Base-by-base conservation (phyloP, 2,888 invertebrate genomes). In the Dryocosmus kuriphilus region DNA sequence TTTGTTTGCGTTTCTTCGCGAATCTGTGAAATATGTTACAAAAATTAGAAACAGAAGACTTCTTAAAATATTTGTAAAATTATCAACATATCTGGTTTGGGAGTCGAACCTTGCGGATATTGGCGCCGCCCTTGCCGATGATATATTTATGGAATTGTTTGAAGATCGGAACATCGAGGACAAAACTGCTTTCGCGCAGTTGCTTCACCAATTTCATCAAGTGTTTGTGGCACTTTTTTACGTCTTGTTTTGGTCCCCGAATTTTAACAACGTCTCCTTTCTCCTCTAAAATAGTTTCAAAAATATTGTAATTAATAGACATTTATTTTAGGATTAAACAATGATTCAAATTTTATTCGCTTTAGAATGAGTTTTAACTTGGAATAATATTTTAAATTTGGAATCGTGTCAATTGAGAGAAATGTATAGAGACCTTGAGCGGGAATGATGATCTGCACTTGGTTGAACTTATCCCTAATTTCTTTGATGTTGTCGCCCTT, bases 101-200 rank as follows among this genome's bases (percentile, higher is more conserved):
- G 27, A 60, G 1, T 27, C 60, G 24, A 16, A 93, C 93, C 92
- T 97, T 98, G 81, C 96, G 95, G 83, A 98, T 96, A 89, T 97
- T 98, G 60, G 94, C 96, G 81, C 98, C 98, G 74, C 97, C 98
- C 92, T 99, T 99, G 74, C 99, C 99, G 89, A 99, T 98, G 83
- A 99, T 96, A 91, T 98, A 98, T 92, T 98, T 98, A 92, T 99
- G 98, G 94, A 99, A 98, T 92, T 98, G 98, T 91, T 99, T 99
- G 93, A 97, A 99, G 88, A 99, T 98, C 79, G 98, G 97, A 82
- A 99, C 97, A 91, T 98, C 96, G 83, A 96, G 94, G 87, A 96
- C 95, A 91, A 95, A 95, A 77, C 96, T 96, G 24, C 95, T 95
- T 89, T 98, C 96, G 77, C 97, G 95, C 88, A 99, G 94, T 90